These are phyloP conservation scores for Bombycilla garrulus DNA, from an alignment of 2,113 vertebrate genomes.

Conservation along the genomic window DNA sequence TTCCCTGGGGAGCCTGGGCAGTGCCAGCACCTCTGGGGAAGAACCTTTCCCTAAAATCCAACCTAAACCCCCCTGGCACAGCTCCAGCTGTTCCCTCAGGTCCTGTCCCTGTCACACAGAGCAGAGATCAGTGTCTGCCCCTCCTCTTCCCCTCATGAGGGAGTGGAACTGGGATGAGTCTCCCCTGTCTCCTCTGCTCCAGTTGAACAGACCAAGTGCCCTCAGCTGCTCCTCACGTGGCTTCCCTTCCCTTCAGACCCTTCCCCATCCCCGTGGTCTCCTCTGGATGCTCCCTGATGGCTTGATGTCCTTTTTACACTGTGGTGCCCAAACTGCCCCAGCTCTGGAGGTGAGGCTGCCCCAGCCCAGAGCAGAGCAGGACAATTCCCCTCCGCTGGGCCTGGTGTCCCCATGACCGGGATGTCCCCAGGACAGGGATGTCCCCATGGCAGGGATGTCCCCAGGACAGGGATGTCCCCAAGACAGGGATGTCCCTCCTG, in stretches of 20 bases:
- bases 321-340: neutral
- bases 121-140: neutral
- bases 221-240: neutral
- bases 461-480: neutral
- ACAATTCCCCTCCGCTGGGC: neutral
- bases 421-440: too few species aligned
- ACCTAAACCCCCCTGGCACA: rapidly evolving
- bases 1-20: neutral
- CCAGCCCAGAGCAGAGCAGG: neutral
- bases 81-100: rapidly evolving
- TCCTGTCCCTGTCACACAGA: neutral
- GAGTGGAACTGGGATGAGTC: rapidly evolving
- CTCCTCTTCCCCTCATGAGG: neutral
- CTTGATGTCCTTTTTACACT: rapidly evolving
- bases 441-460: too few species aligned
- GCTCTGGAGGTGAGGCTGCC: neutral
- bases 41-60: rapidly evolving
- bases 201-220: neutral
- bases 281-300: neutral
- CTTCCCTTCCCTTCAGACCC: neutral
- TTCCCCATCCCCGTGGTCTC: neutral
- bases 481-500: neutral
- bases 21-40: neutral
- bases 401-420: neutral
- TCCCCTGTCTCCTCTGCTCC: neutral